These are phyloP conservation scores for Trichogramma evanescens DNA, from an alignment of 2,888 invertebrate species.

Conservation along the genomic window DNA sequence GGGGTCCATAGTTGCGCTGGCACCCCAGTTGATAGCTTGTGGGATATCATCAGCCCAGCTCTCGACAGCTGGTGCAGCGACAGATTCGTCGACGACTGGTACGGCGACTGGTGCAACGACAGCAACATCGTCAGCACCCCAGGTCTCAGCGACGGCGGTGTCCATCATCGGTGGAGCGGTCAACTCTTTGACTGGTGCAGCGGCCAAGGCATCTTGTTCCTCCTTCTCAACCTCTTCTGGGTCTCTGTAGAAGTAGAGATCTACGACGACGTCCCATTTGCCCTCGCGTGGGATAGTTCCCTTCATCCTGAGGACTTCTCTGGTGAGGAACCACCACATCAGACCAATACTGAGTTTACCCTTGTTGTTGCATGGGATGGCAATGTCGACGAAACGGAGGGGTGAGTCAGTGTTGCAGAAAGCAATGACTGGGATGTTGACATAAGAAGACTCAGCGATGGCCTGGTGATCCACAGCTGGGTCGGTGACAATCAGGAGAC, in stretches of 20 bases:
- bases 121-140: no score
- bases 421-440: constrained; percentile 98
- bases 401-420: constrained; percentile 98
- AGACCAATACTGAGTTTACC: constrained; percentile 92
- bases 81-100: constrained; percentile 47
- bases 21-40: no score
- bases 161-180: constrained; percentile 52
- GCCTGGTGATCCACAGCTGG: constrained; percentile 81
- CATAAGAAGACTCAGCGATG: constrained; percentile 97
- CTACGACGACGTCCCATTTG: constrained; percentile 97
- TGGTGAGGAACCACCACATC: constrained; percentile 98
- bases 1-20: no score
- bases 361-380: constrained; percentile 99
- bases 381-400: constrained; percentile 92
- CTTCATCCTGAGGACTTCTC: constrained; percentile 89
- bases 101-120: constrained; percentile 1
- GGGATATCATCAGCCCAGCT: constrained; percentile 54
- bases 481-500: constrained; percentile 57
- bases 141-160: constrained; percentile 23
- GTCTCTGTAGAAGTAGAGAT: constrained; percentile 99
- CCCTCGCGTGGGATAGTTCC: constrained; percentile 86
- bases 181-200: constrained; percentile 65
- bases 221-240: constrained; percentile 96
- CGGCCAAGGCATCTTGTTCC: constrained; percentile 57
- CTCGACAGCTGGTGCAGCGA: constrained; percentile 37